A percentile compares a stretch with the other conserved stretches of the same genome.
These are phyloP conservation scores for Orius laevigatus DNA, from an alignment of 1,140 invertebrate species.

Conservation along the genomic window DNA sequence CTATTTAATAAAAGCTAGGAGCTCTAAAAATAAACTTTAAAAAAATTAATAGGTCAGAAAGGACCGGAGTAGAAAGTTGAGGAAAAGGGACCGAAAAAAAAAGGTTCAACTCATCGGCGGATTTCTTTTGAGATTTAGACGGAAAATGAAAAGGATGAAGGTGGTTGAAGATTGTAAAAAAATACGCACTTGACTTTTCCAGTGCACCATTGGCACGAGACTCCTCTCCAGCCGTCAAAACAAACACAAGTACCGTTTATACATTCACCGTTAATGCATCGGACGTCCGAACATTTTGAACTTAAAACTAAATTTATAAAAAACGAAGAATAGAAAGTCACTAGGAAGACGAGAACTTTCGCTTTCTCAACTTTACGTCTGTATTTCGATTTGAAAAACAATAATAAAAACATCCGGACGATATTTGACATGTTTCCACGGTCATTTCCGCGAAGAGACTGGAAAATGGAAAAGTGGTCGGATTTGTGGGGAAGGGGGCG, in stretches of 20 bases:
- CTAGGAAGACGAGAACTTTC: conserved; percentile 17
- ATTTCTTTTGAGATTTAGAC: too few relatives aligned
- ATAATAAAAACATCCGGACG: conserved; percentile 66
- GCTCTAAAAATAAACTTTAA: too few relatives aligned
- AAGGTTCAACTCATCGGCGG: too few relatives aligned
- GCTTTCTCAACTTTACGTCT: conserved; percentile 43
- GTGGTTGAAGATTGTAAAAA: too few relatives aligned
- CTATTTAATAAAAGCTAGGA: background rate
- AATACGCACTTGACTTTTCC: conserved; percentile 73
- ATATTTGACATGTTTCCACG: conserved; percentile 50
- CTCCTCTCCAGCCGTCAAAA: conserved; percentile 76
- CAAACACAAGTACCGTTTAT: conserved; percentile 73
- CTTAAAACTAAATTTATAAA: conserved; percentile 30
- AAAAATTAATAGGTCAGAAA: too few relatives aligned
- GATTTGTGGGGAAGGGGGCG: too few relatives aligned
- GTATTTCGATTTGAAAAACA: conserved; percentile 61
- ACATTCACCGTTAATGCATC: conserved; percentile 54
- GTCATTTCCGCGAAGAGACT: conserved; percentile 18
- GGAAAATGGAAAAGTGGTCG: too few relatives aligned
- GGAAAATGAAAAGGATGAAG: too few relatives aligned
- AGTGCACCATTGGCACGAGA: conserved; percentile 72
- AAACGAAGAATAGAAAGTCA: conserved; percentile 32
- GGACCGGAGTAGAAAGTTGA: too few relatives aligned
- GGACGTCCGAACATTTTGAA: conserved; percentile 25
- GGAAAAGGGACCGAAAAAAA: too few relatives aligned